phyloP scores from a whole-genome alignment of 2,888 invertebrate genomes.

The Drosophila cognata region DNA sequence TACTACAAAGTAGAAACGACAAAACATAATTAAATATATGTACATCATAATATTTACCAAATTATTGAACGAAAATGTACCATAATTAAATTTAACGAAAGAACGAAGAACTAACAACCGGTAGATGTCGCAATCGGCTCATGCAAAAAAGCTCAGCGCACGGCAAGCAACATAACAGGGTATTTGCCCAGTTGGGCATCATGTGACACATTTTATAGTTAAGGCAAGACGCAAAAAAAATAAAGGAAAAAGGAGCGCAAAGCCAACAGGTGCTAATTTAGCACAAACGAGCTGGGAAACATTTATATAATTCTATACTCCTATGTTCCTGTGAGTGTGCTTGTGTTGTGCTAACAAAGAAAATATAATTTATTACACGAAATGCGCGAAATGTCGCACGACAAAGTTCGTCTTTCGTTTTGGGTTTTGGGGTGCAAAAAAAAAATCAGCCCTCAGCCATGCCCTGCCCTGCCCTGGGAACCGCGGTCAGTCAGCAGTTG shows the following conservation, averaged over 20 bases:
- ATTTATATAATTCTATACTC: background rate
- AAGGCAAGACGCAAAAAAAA: constrained; percentile 13
- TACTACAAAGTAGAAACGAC: background rate
- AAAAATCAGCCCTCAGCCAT: constrained; percentile 39
- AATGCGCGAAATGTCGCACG: constrained; percentile 67
- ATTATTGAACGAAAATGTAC: background rate
- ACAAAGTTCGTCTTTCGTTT: constrained; percentile 34
- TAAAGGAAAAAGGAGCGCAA: constrained; percentile 36
- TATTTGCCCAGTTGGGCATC: constrained; percentile 24
- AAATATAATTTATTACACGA: constrained; percentile 70
- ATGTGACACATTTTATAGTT: constrained; percentile 23
- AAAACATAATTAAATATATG: background rate
- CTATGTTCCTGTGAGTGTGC: constrained; percentile 39
- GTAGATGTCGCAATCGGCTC: background rate
- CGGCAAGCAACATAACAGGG: constrained; percentile 1
- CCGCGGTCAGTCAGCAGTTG: constrained; percentile 15
- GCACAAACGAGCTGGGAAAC: constrained; percentile 50
- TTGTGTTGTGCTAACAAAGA: constrained; percentile 52
- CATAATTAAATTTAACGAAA: background rate
- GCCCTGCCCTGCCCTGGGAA: background rate
- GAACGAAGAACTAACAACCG: background rate
- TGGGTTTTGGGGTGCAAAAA: constrained; percentile 12
- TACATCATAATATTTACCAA: background rate
- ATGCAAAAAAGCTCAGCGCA: background rate
- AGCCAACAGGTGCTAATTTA: constrained; percentile 77